Percentiles rank a stretch among this genome's conserved stretches.
Evolutionary conservation across 2,888 invertebrate genomes (phyloP).

Genomic region (Tenthredo notha): DNA sequence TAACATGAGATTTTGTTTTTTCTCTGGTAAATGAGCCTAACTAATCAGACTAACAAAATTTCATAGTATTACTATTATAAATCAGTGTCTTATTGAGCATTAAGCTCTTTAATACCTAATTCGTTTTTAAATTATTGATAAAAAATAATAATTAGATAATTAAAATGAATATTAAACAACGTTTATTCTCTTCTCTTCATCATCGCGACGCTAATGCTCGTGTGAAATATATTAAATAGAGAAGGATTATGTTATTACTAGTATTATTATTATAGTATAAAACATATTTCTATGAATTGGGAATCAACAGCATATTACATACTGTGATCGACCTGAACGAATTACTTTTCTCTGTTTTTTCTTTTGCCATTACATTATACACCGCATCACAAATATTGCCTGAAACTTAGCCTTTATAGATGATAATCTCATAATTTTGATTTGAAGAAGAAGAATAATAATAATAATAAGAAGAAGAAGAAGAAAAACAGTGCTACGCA

Average conservation of each 20-base stretch:
- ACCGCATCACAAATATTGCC: not conserved
- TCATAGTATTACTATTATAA: not conserved
- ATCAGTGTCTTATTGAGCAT: conserved; percentile 8
- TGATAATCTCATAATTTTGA: not conserved
- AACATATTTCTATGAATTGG: not conserved
- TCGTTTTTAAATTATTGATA: conserved; percentile 20
- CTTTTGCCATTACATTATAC: not conserved
- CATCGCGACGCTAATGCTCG: not conserved
- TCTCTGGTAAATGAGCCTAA: not conserved
- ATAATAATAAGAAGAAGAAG: not conserved
- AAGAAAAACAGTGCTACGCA: not conserved
- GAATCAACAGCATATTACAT: not conserved
- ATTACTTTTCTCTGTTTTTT: not conserved
- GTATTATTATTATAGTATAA: not conserved
- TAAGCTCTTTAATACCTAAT: not conserved
- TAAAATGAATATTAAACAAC: not conserved
- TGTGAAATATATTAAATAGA: not conserved
- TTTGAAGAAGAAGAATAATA: not conserved
- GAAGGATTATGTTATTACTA: conserved; percentile 18
- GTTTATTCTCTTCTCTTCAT: not conserved
- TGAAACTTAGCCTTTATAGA: not conserved
- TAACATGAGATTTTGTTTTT: not conserved
- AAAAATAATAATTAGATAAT: not conserved
- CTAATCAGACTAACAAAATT: not conserved
- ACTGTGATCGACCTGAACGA: not conserved